Evolutionary conservation across 2,113 vertebrate species (phyloP), one percentile per base, ranked within the genome.

Genomic region (Trematocara macrostoma): DNA sequence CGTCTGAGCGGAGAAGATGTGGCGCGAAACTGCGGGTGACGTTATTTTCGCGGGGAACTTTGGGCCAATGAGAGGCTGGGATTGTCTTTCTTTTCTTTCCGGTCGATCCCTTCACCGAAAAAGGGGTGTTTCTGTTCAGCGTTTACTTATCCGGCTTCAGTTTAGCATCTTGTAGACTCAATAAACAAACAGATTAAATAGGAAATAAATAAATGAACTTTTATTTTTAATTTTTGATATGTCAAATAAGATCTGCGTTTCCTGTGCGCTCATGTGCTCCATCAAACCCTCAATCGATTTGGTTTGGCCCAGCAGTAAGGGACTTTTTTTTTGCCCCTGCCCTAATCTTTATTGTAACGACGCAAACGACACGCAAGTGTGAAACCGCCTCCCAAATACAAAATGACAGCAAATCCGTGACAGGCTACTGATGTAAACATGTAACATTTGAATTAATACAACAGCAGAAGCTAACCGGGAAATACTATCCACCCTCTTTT

Each of bases 11-110:
- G 20, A 80, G 71, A 82, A 87, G 80, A 90, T 81, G 8, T 96
- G 96, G 96, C 96, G 96, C 96, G 95, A 96, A 97, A 96, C 34
- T 67, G 71, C 4, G 3, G 3, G 49, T 96, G 95, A 96, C 96
- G 96, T 94, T 2, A 4, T 56, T 94, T 96, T 96, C 96, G 93
- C 96, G 96, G 93, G 96, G 82, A 96, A 95, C 61, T 94, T 93
- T 83, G 26, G 67, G 79, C 96, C 95, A 96, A 96, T 95, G 6
- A 42, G 11, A 78, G 5, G 6, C 16, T 59, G 49, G 42, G 0
- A 56, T 26, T 1, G 2, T 4, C 5, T 5, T 7, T 4, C 10
- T 12, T 76, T 31, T 31, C 3, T 18, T 92, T 86, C 93, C 88
- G 82, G 82, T 1, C 15, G 52, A 52, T 2, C 80, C 34, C 5